phyloP scores from a whole-genome alignment of 2,797 vertebrate species.

The Apodemus agrarius region DNA sequence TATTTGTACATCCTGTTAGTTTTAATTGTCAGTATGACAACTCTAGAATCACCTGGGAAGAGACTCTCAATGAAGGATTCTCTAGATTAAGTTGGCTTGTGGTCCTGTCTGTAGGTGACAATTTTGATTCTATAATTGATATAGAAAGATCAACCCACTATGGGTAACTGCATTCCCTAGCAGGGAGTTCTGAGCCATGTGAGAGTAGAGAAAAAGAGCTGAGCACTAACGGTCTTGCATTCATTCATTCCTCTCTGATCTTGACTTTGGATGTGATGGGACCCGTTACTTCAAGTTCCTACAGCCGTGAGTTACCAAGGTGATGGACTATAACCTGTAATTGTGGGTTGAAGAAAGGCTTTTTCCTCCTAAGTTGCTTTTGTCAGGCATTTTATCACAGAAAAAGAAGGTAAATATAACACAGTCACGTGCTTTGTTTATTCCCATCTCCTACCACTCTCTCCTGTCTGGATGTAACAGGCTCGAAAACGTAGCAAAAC shows the following conservation, averaged over 20 bases:
- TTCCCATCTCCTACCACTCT: neutral
- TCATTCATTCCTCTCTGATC: neutral
- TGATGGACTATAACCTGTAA: neutral
- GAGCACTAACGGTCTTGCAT: too few relatives aligned
- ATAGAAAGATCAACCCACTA: neutral
- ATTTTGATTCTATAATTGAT: neutral
- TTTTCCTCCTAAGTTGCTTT: neutral
- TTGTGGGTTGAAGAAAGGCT: neutral
- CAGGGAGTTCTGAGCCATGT: neutral
- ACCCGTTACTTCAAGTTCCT: neutral
- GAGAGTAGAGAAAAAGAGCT: neutral
- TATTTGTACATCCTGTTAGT: neutral
- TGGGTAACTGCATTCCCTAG: neutral
- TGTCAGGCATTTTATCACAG: neutral
- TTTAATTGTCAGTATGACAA: neutral
- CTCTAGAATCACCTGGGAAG: neutral
- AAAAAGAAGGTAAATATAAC: neutral
- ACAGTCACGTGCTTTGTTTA: neutral
- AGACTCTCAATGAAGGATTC: neutral
- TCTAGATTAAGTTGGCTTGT: neutral
- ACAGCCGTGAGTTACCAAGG: neutral
- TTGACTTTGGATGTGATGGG: neutral
- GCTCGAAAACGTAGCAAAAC: neutral
- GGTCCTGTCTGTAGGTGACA: neutral
- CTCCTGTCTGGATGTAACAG: neutral